Conservation (phyloP, 2,113 vertebrate genomes). For the Cnemophilus loriae region DNA sequence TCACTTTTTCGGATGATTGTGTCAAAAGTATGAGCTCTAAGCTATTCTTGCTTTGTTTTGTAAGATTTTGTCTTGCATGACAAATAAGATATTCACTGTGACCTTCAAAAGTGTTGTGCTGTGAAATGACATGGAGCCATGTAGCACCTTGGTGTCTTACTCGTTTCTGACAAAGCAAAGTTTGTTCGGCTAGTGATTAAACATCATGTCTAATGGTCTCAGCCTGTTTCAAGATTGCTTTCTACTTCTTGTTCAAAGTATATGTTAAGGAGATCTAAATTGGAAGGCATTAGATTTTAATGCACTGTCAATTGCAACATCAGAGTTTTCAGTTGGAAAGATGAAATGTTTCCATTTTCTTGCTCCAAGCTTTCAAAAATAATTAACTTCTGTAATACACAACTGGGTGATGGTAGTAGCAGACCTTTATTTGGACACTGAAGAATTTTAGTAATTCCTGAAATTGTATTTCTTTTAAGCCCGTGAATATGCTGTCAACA, state of each 20-base stretch:
- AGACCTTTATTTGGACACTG: not conserved
- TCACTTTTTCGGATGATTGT: not conserved
- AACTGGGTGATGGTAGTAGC: not conserved
- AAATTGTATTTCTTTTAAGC: not conserved
- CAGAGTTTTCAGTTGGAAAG: not conserved
- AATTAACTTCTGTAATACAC: not conserved
- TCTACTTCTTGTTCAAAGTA: not conserved
- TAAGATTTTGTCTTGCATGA: not conserved
- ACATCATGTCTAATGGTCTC: not conserved
- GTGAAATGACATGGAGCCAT: not conserved
- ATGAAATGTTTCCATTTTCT: not conserved
- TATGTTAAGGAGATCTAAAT: not conserved
- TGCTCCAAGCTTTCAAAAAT: not conserved
- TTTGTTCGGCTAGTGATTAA: not conserved
- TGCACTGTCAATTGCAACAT: not conserved
- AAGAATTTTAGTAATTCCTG: not conserved
- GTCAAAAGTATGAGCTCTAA: not conserved
- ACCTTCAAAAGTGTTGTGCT: not conserved
- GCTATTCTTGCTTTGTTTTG: not conserved
- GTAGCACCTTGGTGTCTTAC: not conserved
- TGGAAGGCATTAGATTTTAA: not conserved
- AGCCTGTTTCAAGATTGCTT: not conserved
- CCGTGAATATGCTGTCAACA: not conserved
- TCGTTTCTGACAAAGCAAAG: not conserved
- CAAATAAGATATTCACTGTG: not conserved